Evolutionary conservation across 2,888 invertebrate species (phyloP).

Genomic region (Drosophila peninsularis): DNA sequence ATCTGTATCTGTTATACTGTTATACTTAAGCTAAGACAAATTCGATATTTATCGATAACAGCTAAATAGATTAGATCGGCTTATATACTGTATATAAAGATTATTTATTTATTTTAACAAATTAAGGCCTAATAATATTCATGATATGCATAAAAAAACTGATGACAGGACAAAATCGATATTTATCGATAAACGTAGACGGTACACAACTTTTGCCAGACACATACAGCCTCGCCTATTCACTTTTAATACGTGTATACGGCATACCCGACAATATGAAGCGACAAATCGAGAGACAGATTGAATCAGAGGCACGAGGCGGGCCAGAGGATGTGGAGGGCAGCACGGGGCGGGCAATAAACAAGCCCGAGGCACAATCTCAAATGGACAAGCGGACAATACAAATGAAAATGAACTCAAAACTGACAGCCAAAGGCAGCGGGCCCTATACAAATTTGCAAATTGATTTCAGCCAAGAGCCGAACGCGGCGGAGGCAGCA

Average conservation of each 20-base stretch:
- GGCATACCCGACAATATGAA: conserved; percentile 18
- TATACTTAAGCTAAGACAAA: neutral
- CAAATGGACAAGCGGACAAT: conserved; percentile 41
- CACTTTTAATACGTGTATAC: neutral
- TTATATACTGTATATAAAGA: too few species aligned
- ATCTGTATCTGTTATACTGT: too few species aligned
- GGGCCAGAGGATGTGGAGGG: too few species aligned
- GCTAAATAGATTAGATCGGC: too few species aligned
- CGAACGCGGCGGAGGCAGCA: neutral
- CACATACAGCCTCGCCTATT: neutral
- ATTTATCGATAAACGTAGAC: too few species aligned
- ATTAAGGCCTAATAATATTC: too few species aligned
- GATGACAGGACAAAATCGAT: neutral
- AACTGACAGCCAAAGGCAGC: conserved; percentile 58
- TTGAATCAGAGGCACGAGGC: neutral
- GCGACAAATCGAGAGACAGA: conserved; percentile 2
- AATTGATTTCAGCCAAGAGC: conserved; percentile 68
- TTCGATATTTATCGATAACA: neutral
- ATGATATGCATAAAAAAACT: neutral
- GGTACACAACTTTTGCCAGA: too few species aligned
- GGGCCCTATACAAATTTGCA: conserved; percentile 56
- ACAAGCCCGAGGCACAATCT: conserved; percentile 27
- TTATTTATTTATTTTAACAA: too few species aligned
- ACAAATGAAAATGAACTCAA: conserved; percentile 64
- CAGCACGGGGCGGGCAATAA: neutral